These are phyloP conservation scores for Parnassius mnemosyne DNA, from an alignment of 2,888 invertebrate species.

Conservation along the genomic window DNA sequence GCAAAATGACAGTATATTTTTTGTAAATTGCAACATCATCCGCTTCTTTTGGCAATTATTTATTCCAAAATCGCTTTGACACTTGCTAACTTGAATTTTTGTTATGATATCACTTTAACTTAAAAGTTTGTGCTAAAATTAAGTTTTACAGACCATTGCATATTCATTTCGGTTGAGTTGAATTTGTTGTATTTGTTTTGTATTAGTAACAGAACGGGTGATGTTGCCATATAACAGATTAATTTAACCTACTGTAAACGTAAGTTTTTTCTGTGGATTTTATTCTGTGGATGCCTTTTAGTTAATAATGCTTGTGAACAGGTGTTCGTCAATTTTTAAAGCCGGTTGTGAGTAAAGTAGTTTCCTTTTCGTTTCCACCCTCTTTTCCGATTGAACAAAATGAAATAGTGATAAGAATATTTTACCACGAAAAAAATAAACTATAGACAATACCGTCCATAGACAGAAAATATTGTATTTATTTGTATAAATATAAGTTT, in stretches of 20 bases:
- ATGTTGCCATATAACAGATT: slow-evolving; percentile 20
- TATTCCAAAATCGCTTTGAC: too few relatives aligned
- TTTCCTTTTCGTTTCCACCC: slow-evolving; percentile 39
- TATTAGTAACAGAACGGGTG: background rate
- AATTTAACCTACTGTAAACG: slow-evolving; percentile 9
- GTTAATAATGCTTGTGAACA: slow-evolving; percentile 29
- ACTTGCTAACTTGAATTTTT: too few relatives aligned
- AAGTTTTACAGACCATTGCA: background rate
- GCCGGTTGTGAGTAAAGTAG: slow-evolving; percentile 57
- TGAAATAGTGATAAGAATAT: slow-evolving; percentile 62
- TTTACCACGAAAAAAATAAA: slow-evolving; percentile 55
- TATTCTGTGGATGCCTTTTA: slow-evolving; percentile 22
- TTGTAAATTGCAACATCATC: slow-evolving; percentile 18
- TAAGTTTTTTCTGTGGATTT: slow-evolving; percentile 17
- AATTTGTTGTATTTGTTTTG: background rate
- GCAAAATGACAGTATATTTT: slow-evolving; percentile 5
- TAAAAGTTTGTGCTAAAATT: too few relatives aligned
- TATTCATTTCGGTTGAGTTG: background rate
- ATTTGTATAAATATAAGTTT: slow-evolving; percentile 56
- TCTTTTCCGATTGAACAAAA: slow-evolving; percentile 57
- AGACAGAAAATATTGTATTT: slow-evolving; percentile 65
- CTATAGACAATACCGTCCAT: slow-evolving; percentile 73
- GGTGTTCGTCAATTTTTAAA: slow-evolving; percentile 50
- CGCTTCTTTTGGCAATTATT: background rate
- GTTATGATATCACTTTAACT: too few relatives aligned